Percentiles rank a stretch among this genome's conserved stretches.
Evolutionary conservation across 2,888 invertebrate species (phyloP).

Genomic region (Oithona nana): DNA sequence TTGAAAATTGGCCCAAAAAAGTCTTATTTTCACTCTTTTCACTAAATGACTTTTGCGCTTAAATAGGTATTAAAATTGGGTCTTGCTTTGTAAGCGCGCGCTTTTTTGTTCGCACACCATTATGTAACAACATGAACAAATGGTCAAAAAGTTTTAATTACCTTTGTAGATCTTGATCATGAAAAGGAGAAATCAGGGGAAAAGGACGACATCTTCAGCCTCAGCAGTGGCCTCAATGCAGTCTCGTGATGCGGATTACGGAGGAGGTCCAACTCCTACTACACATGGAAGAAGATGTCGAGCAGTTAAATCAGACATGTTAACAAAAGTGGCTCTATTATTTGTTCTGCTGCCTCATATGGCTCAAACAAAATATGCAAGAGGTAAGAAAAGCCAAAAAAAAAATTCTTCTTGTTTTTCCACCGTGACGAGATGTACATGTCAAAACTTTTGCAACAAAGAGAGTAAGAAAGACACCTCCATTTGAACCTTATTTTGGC

Average conservation of each 20-base stretch:
- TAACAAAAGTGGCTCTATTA: not conserved
- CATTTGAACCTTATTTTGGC: not conserved
- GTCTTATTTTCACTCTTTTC: too few relatives aligned
- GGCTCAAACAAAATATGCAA: not conserved
- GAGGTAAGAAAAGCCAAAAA: not conserved
- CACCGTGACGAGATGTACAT: not conserved
- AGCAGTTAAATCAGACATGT: not conserved
- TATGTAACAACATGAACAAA: too few relatives aligned
- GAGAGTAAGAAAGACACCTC: not conserved
- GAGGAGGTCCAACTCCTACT: too few relatives aligned
- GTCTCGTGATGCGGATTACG: too few relatives aligned
- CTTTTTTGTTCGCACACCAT: too few relatives aligned
- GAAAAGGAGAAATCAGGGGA: not conserved
- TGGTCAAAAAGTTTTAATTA: too few relatives aligned
- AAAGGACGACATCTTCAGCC: not conserved
- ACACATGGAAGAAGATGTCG: not conserved
- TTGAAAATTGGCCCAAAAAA: too few relatives aligned
- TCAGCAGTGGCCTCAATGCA: not conserved
- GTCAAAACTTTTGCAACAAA: not conserved
- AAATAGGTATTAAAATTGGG: too few relatives aligned
- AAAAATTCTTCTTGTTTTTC: too few relatives aligned
- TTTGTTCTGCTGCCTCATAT: not conserved
- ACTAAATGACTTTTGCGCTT: too few relatives aligned
- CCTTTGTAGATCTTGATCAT: too few relatives aligned
- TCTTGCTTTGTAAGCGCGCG: too few relatives aligned